phyloP scores from a whole-genome alignment of 2,888 invertebrate genomes.

The Diarsia mendica region DNA sequence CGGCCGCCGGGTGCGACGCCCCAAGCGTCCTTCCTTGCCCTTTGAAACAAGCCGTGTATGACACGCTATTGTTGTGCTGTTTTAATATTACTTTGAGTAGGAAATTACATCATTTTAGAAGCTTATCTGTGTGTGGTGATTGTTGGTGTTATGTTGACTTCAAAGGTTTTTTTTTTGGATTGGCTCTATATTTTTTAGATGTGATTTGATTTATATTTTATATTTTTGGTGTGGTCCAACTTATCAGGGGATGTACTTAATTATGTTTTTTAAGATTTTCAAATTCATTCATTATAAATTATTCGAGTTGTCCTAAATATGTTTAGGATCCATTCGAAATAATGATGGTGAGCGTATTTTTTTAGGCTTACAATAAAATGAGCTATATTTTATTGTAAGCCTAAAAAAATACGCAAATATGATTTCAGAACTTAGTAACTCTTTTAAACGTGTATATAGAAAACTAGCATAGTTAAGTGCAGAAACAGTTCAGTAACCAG shows the following conservation, averaged over 20 bases:
- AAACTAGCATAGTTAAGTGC: conserved; percentile 17
- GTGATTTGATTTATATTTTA: neutral
- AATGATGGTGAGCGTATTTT: neutral
- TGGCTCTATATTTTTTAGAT: too few relatives aligned
- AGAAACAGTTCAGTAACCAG: conserved; percentile 52
- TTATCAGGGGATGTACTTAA: neutral
- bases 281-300: neutral
- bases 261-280: neutral
- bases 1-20: conserved; percentile 80
- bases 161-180: neutral
- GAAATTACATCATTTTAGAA: conserved; percentile 21
- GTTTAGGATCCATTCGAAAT: neutral
- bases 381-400: too few relatives aligned
- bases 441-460: neutral
- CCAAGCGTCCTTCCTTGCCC: conserved; percentile 85
- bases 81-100: conserved; percentile 14
- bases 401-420: too few relatives aligned
- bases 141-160: neutral
- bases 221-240: neutral
- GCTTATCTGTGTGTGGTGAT: neutral
- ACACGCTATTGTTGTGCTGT: conserved; percentile 41
- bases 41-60: conserved; percentile 63
- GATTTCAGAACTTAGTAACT: neutral
- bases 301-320: neutral
- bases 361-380: neutral